These are phyloP conservation scores for Takifugu flavidus DNA, from an alignment of 2,113 vertebrate species.

Conservation along the genomic window DNA sequence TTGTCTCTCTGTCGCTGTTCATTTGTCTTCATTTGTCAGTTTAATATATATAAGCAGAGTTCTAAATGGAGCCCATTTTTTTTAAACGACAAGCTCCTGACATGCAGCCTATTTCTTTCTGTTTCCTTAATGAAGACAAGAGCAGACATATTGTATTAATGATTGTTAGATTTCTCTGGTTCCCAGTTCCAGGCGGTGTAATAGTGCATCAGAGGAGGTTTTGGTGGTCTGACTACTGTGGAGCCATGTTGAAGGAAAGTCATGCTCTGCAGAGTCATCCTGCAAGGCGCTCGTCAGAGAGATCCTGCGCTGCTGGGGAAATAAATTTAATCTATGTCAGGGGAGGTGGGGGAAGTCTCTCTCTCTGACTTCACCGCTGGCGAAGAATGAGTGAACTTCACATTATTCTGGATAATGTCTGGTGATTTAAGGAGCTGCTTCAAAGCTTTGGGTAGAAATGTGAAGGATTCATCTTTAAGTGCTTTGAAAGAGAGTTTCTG, in stretches of 20 bases:
- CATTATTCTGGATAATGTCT: constrained; percentile 25
- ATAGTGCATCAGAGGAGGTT: constrained; percentile 9
- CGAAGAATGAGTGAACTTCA: constrained; percentile 13
- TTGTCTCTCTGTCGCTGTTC: constrained; percentile 56
- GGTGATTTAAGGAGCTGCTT: constrained; percentile 21
- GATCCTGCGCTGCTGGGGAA: constrained; percentile 22
- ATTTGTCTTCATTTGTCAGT: constrained; percentile 50
- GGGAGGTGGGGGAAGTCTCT: neutral
- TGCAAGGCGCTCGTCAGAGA: constrained; percentile 39
- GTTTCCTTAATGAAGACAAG: constrained; percentile 41
- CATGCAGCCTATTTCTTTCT: constrained; percentile 26
- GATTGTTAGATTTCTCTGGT: constrained; percentile 28
- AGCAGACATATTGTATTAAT: constrained; percentile 25
- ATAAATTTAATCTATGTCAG: constrained; percentile 47
- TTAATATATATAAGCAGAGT: constrained; percentile 24
- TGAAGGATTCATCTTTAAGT: constrained; percentile 35
- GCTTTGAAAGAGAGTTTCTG: constrained; percentile 23
- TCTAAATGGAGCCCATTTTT: constrained; percentile 20
- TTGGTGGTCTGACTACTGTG: constrained; percentile 16
- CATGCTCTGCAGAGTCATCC: constrained; percentile 28
- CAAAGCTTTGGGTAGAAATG: constrained; percentile 36
- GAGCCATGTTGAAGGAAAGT: constrained; percentile 18
- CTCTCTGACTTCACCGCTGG: constrained; percentile 19
- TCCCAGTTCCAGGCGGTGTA: constrained; percentile 8
- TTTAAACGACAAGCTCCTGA: constrained; percentile 27